Conservation (phyloP, 2,797 vertebrate genomes). For the Lepus townsendii region DNA sequence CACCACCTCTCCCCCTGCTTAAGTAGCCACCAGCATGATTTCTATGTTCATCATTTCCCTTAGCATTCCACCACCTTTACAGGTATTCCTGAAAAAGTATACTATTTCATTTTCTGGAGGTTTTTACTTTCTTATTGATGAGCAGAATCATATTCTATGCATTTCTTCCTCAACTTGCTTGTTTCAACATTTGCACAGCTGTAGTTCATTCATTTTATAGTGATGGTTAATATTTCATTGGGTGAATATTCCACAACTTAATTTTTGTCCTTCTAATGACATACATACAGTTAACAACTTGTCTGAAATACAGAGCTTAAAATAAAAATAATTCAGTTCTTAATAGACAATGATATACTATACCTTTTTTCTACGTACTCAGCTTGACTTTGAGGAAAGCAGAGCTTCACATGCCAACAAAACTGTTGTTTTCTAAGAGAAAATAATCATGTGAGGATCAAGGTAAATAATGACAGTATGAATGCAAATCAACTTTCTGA, state of each 20-base stretch:
- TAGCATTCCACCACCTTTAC: not conserved
- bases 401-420: slow-evolving; percentile 96
- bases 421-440: slow-evolving; percentile 92
- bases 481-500: slow-evolving; percentile 24
- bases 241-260: not conserved
- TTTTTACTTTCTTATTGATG: not conserved
- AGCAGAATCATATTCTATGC: not conserved
- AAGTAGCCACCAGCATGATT: not conserved
- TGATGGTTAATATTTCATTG: not conserved
- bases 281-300: slow-evolving; percentile 5
- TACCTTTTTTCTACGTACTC: slow-evolving; percentile 94
- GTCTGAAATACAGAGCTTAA: slow-evolving; percentile 12
- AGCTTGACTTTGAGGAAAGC: slow-evolving; percentile 94
- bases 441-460: slow-evolving; percentile 76
- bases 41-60: not conserved
- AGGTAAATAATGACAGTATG: not conserved
- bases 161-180: not conserved
- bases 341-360: slow-evolving; percentile 31
- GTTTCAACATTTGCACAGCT: not conserved
- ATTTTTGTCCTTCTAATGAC: not conserved
- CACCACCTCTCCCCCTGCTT: not conserved
- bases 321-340: slow-evolving; percentile 48
- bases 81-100: not conserved
- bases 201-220: not conserved
- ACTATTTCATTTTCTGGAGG: not conserved